These are phyloP conservation scores for Drosophila dives DNA, from an alignment of 2,888 invertebrate genomes.

Conservation along the genomic window DNA sequence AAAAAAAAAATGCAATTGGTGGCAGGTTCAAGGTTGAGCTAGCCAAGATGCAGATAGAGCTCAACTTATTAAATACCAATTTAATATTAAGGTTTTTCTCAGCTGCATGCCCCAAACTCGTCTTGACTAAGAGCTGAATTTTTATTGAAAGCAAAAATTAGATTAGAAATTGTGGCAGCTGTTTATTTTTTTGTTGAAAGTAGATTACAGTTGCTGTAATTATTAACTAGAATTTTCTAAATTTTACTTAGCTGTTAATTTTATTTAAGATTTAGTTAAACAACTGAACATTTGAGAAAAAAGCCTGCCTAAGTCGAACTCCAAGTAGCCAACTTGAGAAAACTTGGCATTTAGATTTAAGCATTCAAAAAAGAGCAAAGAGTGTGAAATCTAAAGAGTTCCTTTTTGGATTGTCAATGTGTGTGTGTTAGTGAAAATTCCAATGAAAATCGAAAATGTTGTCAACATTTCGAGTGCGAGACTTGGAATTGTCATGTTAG, in stretches of 20 bases:
- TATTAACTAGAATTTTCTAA: neutral
- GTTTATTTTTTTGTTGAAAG: neutral
- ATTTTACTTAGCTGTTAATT: neutral
- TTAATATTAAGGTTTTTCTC: neutral
- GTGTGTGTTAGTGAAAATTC: slow-evolving; percentile 60
- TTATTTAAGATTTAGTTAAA: neutral
- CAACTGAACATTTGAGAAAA: neutral
- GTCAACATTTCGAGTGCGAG: slow-evolving; percentile 57
- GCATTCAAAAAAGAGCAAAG: slow-evolving; percentile 51
- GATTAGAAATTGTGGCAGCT: neutral
- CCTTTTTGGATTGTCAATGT: slow-evolving; percentile 14
- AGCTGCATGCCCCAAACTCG: neutral
- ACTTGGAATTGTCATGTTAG: slow-evolving; percentile 73
- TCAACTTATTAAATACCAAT: slow-evolving; percentile 3
- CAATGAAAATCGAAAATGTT: slow-evolving; percentile 74
- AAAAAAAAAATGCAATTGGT: slow-evolving; percentile 5
- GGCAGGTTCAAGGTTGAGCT: slow-evolving; percentile 51
- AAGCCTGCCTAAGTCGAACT: neutral
- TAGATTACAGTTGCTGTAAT: neutral
- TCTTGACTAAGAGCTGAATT: neutral
- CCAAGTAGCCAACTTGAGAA: slow-evolving; percentile 4
- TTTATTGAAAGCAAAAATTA: neutral
- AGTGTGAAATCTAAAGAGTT: slow-evolving; percentile 44
- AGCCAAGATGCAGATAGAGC: slow-evolving; percentile 31
- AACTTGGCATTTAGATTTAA: slow-evolving; percentile 30